Evolutionary conservation across 2,113 vertebrate genomes (phyloP), one percentile per base, ranked within the genome.

Genomic region (Girardinichthys multiradiatus): DNA sequence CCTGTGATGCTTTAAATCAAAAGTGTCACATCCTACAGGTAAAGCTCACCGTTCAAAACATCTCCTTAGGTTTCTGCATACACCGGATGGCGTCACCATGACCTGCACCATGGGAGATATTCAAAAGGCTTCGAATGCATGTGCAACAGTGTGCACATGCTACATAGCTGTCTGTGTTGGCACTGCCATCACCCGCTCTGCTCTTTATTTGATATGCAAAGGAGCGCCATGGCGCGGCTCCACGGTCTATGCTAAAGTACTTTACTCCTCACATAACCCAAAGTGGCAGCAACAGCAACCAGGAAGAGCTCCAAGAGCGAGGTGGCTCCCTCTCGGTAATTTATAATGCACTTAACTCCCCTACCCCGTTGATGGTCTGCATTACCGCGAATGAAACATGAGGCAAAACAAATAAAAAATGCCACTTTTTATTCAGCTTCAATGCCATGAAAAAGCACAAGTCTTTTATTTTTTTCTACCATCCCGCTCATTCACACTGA

Each of bases 151-250:
- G 61, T 45, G 45, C 72, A 81, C 76, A 82, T 74, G 71, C 70
- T 86, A 86, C 86, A 80, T 82, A 85, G 82, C 81, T 62, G 87
- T 82, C 76, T 84, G 74, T 82, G 81, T 90, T 87, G 89, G 85
- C 91, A 90, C 83, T 69, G 77, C 84, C 79, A 74, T 76, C 68
- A 33, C 77, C 48, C 9, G 80, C 84, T 81, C 89, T 79, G 85
- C 90, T 89, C 86, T 92, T 90, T 91, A 91, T 93, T 94, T 94
- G 90, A 93, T 93, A 94, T 94, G 92, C 92, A 94, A 94, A 94
- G 89, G 87, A 92, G 91, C 72, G 81, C 86, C 81, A 87, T 83
- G 90, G 83, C 76, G 85, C 87, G 86, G 91, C 86, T 83, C 87
- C 88, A 91, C 87, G 86, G 79, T 94, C 83, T 82, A 80, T 68